Evolutionary conservation across 2,888 invertebrate species (phyloP), one percentile per base, ranked within the genome.

Genomic region (Dolichopus griseipennis): DNA sequence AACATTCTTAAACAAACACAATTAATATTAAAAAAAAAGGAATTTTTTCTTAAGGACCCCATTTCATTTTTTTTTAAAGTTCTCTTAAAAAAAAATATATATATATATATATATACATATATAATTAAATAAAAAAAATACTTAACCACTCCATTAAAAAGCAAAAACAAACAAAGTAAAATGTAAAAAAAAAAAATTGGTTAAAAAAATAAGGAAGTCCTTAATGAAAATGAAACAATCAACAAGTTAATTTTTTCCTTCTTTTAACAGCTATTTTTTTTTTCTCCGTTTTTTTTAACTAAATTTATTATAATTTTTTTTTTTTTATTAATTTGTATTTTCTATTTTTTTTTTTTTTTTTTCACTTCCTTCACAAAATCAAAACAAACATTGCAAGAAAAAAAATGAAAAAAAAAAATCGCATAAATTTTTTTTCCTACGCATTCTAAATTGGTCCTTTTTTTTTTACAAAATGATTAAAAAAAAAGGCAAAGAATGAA

Each of bases 241-340:
- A 63, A 63, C 63, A 63, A 63, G 63, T 63, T 63, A 63, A 63
- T 22, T 63, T 63, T 27, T 52, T 52, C 52, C 52, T 52, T 52
- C 12, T 41, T 15, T 27, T 27, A 27, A 27, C 27, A 5, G 27
- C 27, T 27, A 2, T 27, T 27, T 27, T 27, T 27, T 27, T 27
- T 27, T 5, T 4, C 41, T 41, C 8, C 41, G n/a, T n/a, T 22
- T 62, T 62, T 27, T 27, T 62, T 62, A 62, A 62, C 62, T 62
- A 22, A 22, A 22, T 27, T 27, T 27, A 4, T 27, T 27, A 4
- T 4, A 22, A 22, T 27, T 27, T 27, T 27, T 27, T 27, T 27
- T 4, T 27, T 27, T 27, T 27, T 27, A 27, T 27, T 27, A 27
- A 27, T 27, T 27, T 27, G 5, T 27, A 27, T 27, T 27, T 27